phyloP scores from a whole-genome alignment of 2,888 invertebrate species.

The Drosophila niveifrons region DNA sequence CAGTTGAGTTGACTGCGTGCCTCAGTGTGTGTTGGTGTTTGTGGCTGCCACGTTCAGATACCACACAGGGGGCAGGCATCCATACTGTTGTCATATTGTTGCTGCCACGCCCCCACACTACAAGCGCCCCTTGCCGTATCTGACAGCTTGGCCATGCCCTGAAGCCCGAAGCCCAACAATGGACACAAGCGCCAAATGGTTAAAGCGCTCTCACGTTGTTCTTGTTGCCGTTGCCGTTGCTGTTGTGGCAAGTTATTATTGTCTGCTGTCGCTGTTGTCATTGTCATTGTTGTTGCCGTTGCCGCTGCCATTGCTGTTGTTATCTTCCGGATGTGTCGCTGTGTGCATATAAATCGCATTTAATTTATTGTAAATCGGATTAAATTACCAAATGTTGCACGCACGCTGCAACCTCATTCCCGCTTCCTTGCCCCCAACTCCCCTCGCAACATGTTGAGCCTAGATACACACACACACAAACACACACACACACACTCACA shows the following conservation, averaged over 20 bases:
- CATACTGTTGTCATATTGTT: slow-evolving; percentile 66
- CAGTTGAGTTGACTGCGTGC: slow-evolving; percentile 27
- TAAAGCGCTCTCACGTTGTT: slow-evolving; percentile 45
- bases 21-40: slow-evolving; percentile 10
- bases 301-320: slow-evolving; percentile 54
- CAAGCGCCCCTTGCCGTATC: slow-evolving; percentile 5
- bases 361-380: slow-evolving; percentile 84
- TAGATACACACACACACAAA: neutral
- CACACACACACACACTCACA: too few species aligned
- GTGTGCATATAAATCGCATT: slow-evolving; percentile 82
- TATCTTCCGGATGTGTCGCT: slow-evolving; percentile 80
- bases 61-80: slow-evolving; percentile 17
- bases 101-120: slow-evolving; percentile 37
- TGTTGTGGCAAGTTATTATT: slow-evolving; percentile 64
- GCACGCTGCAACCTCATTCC: slow-evolving; percentile 49
- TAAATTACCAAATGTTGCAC: slow-evolving; percentile 82
- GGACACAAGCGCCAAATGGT: slow-evolving; percentile 68
- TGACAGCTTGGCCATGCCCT: slow-evolving; percentile 30
- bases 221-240: slow-evolving; percentile 49
- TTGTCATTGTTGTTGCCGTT: slow-evolving; percentile 23
- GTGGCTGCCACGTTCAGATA: slow-evolving; percentile 38
- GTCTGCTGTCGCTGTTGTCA: slow-evolving; percentile 43
- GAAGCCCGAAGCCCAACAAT: slow-evolving; percentile 62
- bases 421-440: neutral
- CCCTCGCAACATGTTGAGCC: neutral